Percentiles rank a stretch among this genome's conserved stretches.
Evolutionary conservation across 1,140 invertebrate species (phyloP).

Genomic region (Drosophila leontia): DNA sequence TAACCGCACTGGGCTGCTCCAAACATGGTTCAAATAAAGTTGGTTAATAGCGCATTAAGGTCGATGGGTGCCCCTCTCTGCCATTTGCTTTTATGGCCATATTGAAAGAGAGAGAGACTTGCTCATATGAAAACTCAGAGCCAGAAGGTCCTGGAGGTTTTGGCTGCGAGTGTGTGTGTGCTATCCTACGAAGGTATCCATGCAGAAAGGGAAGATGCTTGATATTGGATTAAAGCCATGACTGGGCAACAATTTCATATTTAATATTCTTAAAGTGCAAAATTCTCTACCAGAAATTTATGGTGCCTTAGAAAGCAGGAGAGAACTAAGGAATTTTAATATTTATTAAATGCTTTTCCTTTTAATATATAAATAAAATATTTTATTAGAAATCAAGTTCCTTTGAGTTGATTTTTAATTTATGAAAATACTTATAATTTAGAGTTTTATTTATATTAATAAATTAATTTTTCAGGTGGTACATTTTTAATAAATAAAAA

Average conservation of each 20-base stretch:
- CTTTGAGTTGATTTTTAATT: too few species aligned
- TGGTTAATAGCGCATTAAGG: conserved; percentile 65
- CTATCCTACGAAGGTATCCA: conserved; percentile 21
- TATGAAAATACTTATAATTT: too few species aligned
- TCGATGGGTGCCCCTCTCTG: background rate
- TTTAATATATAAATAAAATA: too few species aligned
- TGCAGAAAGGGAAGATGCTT: conserved; percentile 34
- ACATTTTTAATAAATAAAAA: too few species aligned
- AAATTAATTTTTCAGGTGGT: too few species aligned
- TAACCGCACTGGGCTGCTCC: conserved; percentile 45
- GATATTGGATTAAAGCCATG: conserved; percentile 19
- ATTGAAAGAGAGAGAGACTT: conserved; percentile 13
- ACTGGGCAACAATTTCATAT: conserved; percentile 24
- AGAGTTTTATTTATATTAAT: too few species aligned
- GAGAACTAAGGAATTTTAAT: too few species aligned
- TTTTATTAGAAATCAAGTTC: too few species aligned
- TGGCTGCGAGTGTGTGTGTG: background rate
- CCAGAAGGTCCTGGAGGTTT: conserved; percentile 44
- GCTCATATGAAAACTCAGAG: conserved; percentile 34
- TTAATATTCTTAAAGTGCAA: conserved; percentile 7
- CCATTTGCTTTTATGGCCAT: conserved; percentile 51
- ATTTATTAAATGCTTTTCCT: too few species aligned
- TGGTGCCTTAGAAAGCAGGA: background rate
- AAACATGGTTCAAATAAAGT: conserved; percentile 49
- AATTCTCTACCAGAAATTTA: background rate